Conservation (phyloP, 2,888 invertebrate species). For the Caenorhabditis uteleia region DNA sequence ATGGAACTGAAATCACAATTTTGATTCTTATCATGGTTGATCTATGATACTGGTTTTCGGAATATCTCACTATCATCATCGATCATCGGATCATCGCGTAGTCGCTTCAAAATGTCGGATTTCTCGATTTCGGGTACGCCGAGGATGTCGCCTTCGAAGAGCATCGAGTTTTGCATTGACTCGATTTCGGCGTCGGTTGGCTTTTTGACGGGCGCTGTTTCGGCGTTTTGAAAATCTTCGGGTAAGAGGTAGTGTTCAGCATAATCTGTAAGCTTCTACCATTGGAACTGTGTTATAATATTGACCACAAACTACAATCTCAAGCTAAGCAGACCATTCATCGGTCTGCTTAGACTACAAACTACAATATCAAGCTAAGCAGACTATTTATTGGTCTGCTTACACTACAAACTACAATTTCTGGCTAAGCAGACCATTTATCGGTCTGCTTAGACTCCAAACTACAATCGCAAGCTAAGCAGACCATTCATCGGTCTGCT, state of each 20-base stretch:
- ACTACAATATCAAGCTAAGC: too few species aligned
- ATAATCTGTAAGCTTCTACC: conserved; percentile 48
- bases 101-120: conserved; percentile 30
- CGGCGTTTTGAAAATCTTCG: conserved; percentile 66
- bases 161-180: conserved; percentile 63
- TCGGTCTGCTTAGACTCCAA: too few species aligned
- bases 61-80: conserved; percentile 53
- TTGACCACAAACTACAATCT: too few species aligned
- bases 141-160: conserved; percentile 76
- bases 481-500: too few species aligned
- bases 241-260: conserved; percentile 63
- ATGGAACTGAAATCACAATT: conserved; percentile 59
- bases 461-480: too few species aligned
- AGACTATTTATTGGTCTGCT: too few species aligned
- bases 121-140: conserved; percentile 61
- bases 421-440: too few species aligned
- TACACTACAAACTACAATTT: too few species aligned
- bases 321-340: too few species aligned
- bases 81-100: conserved; percentile 50
- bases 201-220: conserved; percentile 53
- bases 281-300: too few species aligned
- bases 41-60: conserved; percentile 43
- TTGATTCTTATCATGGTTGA: background rate
- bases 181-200: conserved; percentile 63
- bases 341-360: too few species aligned